phyloP scores from a whole-genome alignment of 2,797 vertebrate genomes.

The Semaprochilodus insignis region DNA sequence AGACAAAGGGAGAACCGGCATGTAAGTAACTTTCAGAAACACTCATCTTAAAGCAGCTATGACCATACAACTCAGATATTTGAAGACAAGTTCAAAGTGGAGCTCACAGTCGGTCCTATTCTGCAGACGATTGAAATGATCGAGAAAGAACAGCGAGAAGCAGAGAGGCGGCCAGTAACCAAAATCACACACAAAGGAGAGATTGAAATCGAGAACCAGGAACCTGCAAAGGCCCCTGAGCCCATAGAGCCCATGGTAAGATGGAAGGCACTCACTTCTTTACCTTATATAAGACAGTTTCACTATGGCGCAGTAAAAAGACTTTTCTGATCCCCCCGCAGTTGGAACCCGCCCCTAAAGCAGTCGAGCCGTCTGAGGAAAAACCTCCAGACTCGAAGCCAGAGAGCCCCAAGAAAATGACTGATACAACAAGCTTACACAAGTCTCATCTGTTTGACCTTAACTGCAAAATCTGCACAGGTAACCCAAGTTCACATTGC shows the following conservation, averaged over 20 bases:
- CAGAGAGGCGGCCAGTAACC: slow-evolving; percentile 94
- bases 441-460: slow-evolving; percentile 98
- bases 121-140: slow-evolving; percentile 98
- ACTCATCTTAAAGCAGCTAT: neutral
- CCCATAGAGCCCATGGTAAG: slow-evolving; percentile 85
- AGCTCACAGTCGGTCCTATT: slow-evolving; percentile 22
- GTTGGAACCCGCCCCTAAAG: slow-evolving; percentile 80
- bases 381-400: slow-evolving; percentile 81
- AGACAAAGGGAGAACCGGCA: slow-evolving; percentile 97
- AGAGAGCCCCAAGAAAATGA: slow-evolving; percentile 78
- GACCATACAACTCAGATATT: neutral
- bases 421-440: slow-evolving; percentile 93
- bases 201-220: slow-evolving; percentile 98
- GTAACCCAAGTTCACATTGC: slow-evolving; percentile 70
- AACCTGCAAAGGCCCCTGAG: slow-evolving; percentile 90
- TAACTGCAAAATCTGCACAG: slow-evolving; percentile 99
- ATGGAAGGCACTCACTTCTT: neutral
- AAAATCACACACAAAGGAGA: slow-evolving; percentile 99
- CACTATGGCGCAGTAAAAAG: neutral
- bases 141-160: slow-evolving; percentile 97
- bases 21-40: slow-evolving; percentile 76
- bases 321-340: slow-evolving; percentile 29
- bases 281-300: neutral
- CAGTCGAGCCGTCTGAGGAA: slow-evolving; percentile 82
- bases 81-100: neutral